phyloP scores from a whole-genome alignment of 1,140 invertebrate genomes.

The Drosophila gunungcola region DNA sequence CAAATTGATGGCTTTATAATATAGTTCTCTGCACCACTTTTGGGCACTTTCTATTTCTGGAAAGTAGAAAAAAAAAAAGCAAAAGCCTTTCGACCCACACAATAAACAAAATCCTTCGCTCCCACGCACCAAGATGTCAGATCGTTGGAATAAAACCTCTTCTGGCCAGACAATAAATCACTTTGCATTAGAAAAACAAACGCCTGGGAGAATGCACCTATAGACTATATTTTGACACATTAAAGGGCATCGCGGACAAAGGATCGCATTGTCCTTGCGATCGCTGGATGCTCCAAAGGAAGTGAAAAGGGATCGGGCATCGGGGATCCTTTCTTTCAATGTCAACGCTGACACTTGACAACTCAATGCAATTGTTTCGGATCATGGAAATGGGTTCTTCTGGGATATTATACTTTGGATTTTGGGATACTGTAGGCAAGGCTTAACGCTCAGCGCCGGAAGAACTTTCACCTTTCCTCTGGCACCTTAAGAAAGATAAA shows the following conservation, averaged over 20 bases:
- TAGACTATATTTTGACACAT: conserved; percentile 81
- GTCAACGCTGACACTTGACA: conserved; percentile 82
- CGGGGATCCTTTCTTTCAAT: conserved; percentile 53
- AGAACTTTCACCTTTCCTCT: conserved; percentile 76
- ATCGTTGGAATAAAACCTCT: conserved; percentile 21
- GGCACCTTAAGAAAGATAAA: background rate
- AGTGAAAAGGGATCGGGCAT: conserved; percentile 14
- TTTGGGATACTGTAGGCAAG: conserved; percentile 55
- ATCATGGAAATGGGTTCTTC: conserved; percentile 15
- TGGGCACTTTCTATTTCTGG: conserved; percentile 24
- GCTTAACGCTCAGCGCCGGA: conserved; percentile 68
- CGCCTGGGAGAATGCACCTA: conserved; percentile 27
- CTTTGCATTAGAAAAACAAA: conserved; percentile 63
- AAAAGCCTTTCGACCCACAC: conserved; percentile 1
- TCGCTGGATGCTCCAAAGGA: conserved; percentile 20
- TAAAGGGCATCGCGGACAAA: conserved; percentile 72
- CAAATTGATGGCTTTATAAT: conserved; percentile 42
- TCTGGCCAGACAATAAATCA: conserved; percentile 72
- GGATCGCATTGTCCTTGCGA: conserved; percentile 30
- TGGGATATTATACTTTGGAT: conserved; percentile 7
- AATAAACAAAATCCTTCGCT: conserved; percentile 25
- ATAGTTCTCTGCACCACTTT: conserved; percentile 13
- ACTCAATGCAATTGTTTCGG: conserved; percentile 73
- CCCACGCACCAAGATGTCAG: conserved; percentile 59
- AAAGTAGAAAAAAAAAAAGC: background rate